Base-by-base conservation (phyloP, 2,888 invertebrate species). In the Melanargia galathea region DNA sequence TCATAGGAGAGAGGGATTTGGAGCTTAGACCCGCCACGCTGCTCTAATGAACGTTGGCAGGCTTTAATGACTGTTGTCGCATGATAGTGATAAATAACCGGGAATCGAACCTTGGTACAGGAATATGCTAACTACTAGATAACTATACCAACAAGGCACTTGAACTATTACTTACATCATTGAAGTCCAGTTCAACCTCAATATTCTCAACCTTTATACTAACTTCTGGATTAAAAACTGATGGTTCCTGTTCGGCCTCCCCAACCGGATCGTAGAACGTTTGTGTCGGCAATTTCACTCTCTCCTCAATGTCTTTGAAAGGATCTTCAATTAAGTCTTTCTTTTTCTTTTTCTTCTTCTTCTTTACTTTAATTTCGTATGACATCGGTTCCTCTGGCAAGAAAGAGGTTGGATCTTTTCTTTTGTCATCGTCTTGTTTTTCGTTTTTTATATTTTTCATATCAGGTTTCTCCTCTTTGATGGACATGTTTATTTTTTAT, bases 181-280 rank as follows among this genome's bases (percentile, higher is more conserved):
- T 83, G 73, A 86, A 86, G 79, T 90, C 87, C 68, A 90, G 73
- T 60, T 87, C 86, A 2, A 90, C 89, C 70, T 91, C 89, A 67
- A 91, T 90, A 73, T 88, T 84, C 67, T 91, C 90, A 13, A 84
- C 90, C 71, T 91, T 91, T 13, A 90, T 89, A 65, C 76, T 83
- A 24, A 90, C 85, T 67, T 90, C 90, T 0, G 90, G 84, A 59
- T 90, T 89, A 45, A 90, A 71, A 7, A 72, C 64, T 0, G 43
- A 43, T 52, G 74, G 57, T 67, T 67, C 64, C 62, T 70, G 20
- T 8, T 61, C 55, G 1, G 24, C 18, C 4, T 70, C 68, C 8
- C 48, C n/a, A 6, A 40, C 33, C 16, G 71, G 68, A 38, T 71
- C 66, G 59, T 71, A 66, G 45, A 68, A 60, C 26, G 67, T 77